Percentiles rank a stretch among this genome's conserved stretches.
Conservation (phyloP, 2,888 invertebrate genomes). For the Diogma glabrata region DNA sequence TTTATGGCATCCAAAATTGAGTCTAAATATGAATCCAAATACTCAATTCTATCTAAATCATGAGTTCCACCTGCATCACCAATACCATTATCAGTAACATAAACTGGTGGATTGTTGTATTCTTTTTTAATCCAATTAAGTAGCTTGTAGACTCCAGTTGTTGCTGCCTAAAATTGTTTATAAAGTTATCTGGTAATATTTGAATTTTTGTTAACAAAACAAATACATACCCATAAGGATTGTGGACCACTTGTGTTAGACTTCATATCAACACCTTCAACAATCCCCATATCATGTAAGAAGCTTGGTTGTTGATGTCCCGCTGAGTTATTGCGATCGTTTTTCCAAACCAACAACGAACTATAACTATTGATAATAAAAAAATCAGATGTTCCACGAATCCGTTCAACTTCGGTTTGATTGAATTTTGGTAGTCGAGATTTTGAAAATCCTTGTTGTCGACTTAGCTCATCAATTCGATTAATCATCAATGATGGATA, state of each 20-base stretch:
- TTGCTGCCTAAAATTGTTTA: slow-evolving; percentile 51
- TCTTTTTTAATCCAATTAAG: slow-evolving; percentile 48
- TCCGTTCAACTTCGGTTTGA: slow-evolving; percentile 43
- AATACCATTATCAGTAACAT: slow-evolving; percentile 52
- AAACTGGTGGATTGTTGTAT: slow-evolving; percentile 45
- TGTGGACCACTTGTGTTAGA: too few species aligned
- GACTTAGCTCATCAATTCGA: slow-evolving; percentile 44
- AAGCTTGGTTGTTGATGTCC: slow-evolving; percentile 41
- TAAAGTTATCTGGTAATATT: too few species aligned
- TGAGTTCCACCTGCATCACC: slow-evolving; percentile 38
- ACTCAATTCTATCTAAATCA: slow-evolving; percentile 41
- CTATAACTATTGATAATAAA: slow-evolving; percentile 67
- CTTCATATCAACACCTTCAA: slow-evolving; percentile 43
- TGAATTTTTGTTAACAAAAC: too few species aligned
- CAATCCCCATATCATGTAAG: slow-evolving; percentile 48
- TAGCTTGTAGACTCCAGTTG: slow-evolving; percentile 51
- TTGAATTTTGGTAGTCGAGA: slow-evolving; percentile 54
- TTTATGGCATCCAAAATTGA: slow-evolving; percentile 36
- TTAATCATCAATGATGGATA: slow-evolving; percentile 54
- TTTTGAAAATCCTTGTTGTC: slow-evolving; percentile 42
- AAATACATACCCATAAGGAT: too few species aligned
- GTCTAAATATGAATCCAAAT: slow-evolving; percentile 37
- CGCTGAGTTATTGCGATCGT: slow-evolving; percentile 33
- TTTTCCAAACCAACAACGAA: slow-evolving; percentile 36
- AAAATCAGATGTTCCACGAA: slow-evolving; percentile 56